Evolutionary conservation across 2,113 vertebrate genomes (phyloP).

Genomic region (Pogona vitticeps): DNA sequence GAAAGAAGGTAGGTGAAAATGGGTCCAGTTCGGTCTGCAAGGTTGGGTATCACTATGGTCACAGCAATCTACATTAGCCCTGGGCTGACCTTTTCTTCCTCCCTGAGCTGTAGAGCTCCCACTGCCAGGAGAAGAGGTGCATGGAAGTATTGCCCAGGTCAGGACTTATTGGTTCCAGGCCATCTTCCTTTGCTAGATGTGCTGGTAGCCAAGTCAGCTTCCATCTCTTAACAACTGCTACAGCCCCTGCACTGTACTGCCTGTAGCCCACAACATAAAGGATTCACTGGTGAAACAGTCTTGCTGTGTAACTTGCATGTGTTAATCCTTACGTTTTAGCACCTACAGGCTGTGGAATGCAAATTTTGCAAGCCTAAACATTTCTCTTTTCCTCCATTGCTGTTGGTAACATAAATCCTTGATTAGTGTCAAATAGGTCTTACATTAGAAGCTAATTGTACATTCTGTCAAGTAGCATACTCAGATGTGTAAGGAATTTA

Average conservation of each 20-base stretch:
- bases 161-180: neutral
- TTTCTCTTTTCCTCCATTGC: neutral
- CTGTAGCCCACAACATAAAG: neutral
- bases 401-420: conserved; percentile 18
- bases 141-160: neutral
- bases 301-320: neutral
- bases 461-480: neutral
- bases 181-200: neutral
- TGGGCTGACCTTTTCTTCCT: neutral
- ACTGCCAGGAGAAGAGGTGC: neutral
- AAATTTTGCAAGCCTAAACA: conserved; percentile 9
- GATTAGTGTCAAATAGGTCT: conserved; percentile 35
- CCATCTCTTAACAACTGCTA: neutral
- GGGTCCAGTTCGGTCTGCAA: neutral
- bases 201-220: neutral
- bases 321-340: neutral
- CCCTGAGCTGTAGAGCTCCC: neutral
- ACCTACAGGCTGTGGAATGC: conserved; percentile 4
- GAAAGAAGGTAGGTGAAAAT: neutral
- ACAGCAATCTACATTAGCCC: neutral
- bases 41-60: neutral
- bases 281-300: neutral
- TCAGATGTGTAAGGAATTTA: conserved; percentile 21
- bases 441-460: conserved; percentile 29
- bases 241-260: too few species aligned